phyloP scores from a whole-genome alignment of 2,888 invertebrate species.

The Epirrhoe tristata region DNA sequence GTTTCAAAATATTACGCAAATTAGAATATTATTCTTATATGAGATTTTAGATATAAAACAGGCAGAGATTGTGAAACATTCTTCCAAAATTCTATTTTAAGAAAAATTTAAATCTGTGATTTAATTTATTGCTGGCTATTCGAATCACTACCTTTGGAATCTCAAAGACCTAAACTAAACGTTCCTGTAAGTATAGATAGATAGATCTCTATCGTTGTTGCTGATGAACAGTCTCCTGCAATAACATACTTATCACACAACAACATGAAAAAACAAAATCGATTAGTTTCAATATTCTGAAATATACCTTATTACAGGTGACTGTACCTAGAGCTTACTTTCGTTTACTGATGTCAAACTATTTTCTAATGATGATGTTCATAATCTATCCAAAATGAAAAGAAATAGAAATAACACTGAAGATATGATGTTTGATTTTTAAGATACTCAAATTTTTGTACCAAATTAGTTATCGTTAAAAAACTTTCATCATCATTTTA shows the following conservation, averaged over 20 bases:
- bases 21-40: slow-evolving; percentile 65
- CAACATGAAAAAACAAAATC: too few relatives aligned
- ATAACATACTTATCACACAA: too few relatives aligned
- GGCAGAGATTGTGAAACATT: slow-evolving; percentile 56
- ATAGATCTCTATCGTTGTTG: slow-evolving; percentile 82
- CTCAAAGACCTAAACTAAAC: slow-evolving; percentile 78
- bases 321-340: slow-evolving; percentile 49
- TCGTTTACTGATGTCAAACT: slow-evolving; percentile 23
- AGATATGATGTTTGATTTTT: not conserved
- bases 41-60: slow-evolving; percentile 69
- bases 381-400: not conserved
- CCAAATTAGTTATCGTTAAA: slow-evolving; percentile 67
- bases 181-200: slow-evolving; percentile 83
- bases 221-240: slow-evolving; percentile 51
- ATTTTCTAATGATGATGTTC: slow-evolving; percentile 19
- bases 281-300: too few relatives aligned
- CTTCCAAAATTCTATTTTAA: slow-evolving; percentile 66
- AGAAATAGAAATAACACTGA: not conserved
- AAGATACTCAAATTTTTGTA: slow-evolving; percentile 54
- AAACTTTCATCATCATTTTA: slow-evolving; percentile 74
- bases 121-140: slow-evolving; percentile 79
- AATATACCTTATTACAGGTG: too few relatives aligned
- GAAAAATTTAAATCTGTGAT: slow-evolving; percentile 80
- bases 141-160: slow-evolving; percentile 44
- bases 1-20: slow-evolving; percentile 79